These are phyloP conservation scores for Uropsilus gracilis DNA, from an alignment of 2,113 vertebrate species.

Conservation along the genomic window DNA sequence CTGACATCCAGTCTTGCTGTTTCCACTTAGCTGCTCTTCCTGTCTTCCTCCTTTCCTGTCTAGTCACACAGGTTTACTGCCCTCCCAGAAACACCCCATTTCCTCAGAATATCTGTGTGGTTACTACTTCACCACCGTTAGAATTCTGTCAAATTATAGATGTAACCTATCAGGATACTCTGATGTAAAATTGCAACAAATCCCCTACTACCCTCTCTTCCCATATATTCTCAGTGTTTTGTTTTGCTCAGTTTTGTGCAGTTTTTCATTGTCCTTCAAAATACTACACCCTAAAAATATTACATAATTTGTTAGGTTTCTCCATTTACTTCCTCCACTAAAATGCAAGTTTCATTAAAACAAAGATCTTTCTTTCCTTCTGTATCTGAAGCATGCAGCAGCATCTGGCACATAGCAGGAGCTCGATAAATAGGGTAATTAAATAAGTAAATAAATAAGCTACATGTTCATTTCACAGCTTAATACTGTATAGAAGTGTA, in stretches of 20 bases:
- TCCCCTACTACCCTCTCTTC: background rate
- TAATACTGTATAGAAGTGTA: background rate
- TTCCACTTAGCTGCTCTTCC: rapidly evolving
- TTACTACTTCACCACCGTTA: background rate
- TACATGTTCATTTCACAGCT: background rate
- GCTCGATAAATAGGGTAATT: background rate
- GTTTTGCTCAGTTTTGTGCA: background rate
- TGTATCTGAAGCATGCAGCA: background rate
- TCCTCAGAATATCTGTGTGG: background rate
- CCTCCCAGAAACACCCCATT: background rate
- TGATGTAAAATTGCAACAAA: background rate
- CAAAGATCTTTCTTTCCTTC: background rate
- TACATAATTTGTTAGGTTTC: background rate
- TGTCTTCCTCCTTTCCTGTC: background rate
- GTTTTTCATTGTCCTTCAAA: background rate
- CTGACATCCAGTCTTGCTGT: background rate
- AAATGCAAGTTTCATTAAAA: background rate
- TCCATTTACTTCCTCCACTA: background rate
- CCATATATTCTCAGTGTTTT: rapidly evolving
- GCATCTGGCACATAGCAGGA: background rate
- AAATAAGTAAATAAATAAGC: background rate
- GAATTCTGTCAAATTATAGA: background rate
- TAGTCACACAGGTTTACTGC: background rate
- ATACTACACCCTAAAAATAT: background rate
- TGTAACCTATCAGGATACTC: background rate